Base-by-base conservation (phyloP, 2,797 vertebrate species). In the Hoplostethus atlanticus region DNA sequence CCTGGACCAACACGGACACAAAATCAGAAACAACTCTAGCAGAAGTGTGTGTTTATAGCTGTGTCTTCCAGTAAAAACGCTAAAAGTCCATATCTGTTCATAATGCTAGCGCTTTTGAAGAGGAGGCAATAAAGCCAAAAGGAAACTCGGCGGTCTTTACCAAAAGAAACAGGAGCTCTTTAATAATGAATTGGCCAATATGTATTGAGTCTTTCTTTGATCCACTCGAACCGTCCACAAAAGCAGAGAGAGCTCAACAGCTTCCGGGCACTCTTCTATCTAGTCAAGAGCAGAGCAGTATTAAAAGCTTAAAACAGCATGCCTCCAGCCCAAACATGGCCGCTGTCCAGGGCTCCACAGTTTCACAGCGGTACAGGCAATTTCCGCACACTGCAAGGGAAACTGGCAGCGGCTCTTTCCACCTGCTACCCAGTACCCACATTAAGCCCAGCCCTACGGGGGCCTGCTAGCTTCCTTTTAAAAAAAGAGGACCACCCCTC, bases 381-480 rank as follows among this genome's bases (percentile, higher is more conserved):
- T 93, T 91, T 92, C 84, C 85, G 80, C 81, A 76, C 89, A 86
- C 87, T 84, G 90, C 85, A 80, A 86, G 87, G 87, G 87, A 91
- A 93, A 92, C 92, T 94, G 93, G 93, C 93, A 94, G 81, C 67
- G 7, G 55, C 83, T 75, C 79, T 30, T 63, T 91, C 92, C 94
- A 94, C 93, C 94, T 94, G 93, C 94, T 93, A 90, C 93, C 91
- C 85, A 70, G 79, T 44, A 71, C 85, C 84, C 79, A 61, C 79
- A 77, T 76, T 87, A 80, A 85, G 83, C 64, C 73, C 79, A 67
- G 72, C 87, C 81, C 89, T 77, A 60, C 56, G 66, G 91, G 86
- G 74, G 79, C 62, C 81, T 47, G 28, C 78, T 55, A 61, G 73
- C 79, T 11, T 61, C 61, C 79, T 80, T 76, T 68, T 69, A 75